A percentile compares a stretch with the other conserved stretches of the same genome.
Evolutionary conservation across 2,113 vertebrate genomes (phyloP).

Genomic region (Pachypanchax playfairii): DNA sequence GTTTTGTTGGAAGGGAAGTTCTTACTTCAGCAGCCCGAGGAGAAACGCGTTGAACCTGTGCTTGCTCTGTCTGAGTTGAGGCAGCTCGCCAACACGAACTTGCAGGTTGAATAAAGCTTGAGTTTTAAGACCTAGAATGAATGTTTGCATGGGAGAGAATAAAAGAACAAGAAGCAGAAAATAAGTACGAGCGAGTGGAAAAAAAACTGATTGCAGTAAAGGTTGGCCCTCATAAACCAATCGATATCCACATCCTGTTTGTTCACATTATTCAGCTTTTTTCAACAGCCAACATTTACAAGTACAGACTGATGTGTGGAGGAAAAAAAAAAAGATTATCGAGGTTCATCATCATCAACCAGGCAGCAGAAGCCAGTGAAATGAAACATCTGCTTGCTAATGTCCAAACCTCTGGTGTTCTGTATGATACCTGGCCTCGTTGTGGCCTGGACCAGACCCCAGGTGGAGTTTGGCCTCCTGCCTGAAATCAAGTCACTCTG

Average conservation of each 20-base stretch:
- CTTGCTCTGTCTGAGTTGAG: constrained; percentile 84
- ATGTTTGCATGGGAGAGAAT: background rate
- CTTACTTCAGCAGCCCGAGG: constrained; percentile 91
- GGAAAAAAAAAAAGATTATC: constrained; percentile 5
- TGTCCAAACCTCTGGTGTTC: background rate
- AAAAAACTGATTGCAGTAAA: constrained; percentile 18
- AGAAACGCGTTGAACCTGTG: constrained; percentile 94
- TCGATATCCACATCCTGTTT: constrained; percentile 46
- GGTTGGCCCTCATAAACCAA: constrained; percentile 33
- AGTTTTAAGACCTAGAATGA: constrained; percentile 77
- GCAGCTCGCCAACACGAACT: constrained; percentile 82
- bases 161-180: constrained; percentile 5
- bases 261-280: constrained; percentile 50
- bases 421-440: constrained; percentile 83
- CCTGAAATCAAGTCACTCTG: constrained; percentile 95
- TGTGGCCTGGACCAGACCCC: constrained; percentile 91
- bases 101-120: constrained; percentile 83
- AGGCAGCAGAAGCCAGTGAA: background rate
- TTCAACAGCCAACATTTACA: constrained; percentile 39
- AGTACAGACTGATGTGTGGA: constrained; percentile 19
- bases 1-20: background rate
- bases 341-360: constrained; percentile 18
- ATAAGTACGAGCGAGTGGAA: constrained; percentile 14
- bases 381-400: constrained; percentile 1
- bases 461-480: constrained; percentile 88